A percentile compares a stretch with the other conserved stretches of the same genome.
Evolutionary conservation across 2,888 invertebrate genomes (phyloP).

Genomic region (Sturmia bella): DNA sequence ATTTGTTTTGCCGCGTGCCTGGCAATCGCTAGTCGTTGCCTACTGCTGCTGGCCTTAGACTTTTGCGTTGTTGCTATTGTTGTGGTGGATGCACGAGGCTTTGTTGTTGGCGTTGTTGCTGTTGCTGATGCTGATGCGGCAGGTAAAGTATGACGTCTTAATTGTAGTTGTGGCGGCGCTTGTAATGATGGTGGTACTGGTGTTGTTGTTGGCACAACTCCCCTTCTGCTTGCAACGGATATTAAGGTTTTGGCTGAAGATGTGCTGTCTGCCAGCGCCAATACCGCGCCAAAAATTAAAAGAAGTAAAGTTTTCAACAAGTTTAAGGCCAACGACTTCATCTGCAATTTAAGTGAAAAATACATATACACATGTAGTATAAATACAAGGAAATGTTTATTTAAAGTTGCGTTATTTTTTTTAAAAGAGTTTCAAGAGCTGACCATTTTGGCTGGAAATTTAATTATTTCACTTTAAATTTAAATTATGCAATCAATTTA

Average conservation of each 20-base stretch:
- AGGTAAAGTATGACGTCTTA: constrained; percentile 74
- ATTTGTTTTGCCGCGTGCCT: constrained; percentile 68
- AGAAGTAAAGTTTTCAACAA: constrained; percentile 78
- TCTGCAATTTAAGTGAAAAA: constrained; percentile 72
- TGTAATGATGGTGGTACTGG: constrained; percentile 81
- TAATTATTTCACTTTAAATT: constrained; percentile 37
- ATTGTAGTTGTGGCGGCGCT: constrained; percentile 82
- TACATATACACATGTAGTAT: constrained; percentile 11
- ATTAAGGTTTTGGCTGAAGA: constrained; percentile 69
- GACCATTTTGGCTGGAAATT: constrained; percentile 26
- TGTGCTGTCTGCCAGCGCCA: constrained; percentile 49
- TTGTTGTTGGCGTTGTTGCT: constrained; percentile 73
- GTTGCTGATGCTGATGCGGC: constrained; percentile 76
- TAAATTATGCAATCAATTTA: constrained; percentile 64
- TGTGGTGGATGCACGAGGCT: constrained; percentile 63
- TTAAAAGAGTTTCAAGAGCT: constrained; percentile 9
- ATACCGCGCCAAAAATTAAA: constrained; percentile 51
- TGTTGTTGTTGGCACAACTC: constrained; percentile 74
- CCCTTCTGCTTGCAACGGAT: constrained; percentile 32
- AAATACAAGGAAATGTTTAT: constrained; percentile 41
- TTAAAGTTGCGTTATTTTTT: constrained; percentile 28
- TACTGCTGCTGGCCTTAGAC: constrained; percentile 56
- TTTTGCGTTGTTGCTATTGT: constrained; percentile 65
- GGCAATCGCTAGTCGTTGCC: constrained; percentile 73
- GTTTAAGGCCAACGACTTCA: constrained; percentile 81